Base-by-base conservation (phyloP, 2,113 vertebrate genomes). In the Arenaria interpres region DNA sequence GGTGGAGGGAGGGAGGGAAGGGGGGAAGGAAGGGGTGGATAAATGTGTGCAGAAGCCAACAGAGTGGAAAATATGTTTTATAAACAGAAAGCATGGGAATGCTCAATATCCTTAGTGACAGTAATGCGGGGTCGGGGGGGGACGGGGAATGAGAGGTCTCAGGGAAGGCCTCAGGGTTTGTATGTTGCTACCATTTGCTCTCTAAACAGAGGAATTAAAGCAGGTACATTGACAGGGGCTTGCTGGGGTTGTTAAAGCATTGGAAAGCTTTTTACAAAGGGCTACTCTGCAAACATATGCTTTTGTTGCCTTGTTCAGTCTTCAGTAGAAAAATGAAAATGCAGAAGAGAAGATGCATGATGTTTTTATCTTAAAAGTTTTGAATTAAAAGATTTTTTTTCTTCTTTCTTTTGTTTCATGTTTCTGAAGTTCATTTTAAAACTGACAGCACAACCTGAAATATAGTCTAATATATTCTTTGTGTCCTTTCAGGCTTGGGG, bases 401-500 rank as follows among this genome's bases (percentile, higher is more conserved):
- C 14, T 18, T 17, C 4, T 33, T 66, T 72, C 32, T 63, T 68
- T 60, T 48, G 4, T 50, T 76, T 72, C 81, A 11, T 85, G 8
- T 51, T 79, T 89, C 53, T 93, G n/a, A 76, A 43, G 22, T 71
- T 76, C 6, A 5, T 79, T 95, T 95, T 66, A 43, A 93, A 96
- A 79, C 15, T 69, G 39, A 56, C 39, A 62, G 18, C 35, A 28
- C 8, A 77, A 74, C 14, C 30, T 86, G 30, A 93, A 89, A n/a
- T 66, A 35, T 1, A 73, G 19, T 48, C 37, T 83, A 59, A 97
- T 48, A 6, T 43, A 72, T 68, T 83, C 24, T 73, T 87, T 90
- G 2, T 98, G 46, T 97, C 74, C 51, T 97, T 98, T 88, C 94
- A 98, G 98, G 97, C 73, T 83, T 96, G 90, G 89, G 83, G 32